phyloP scores from a whole-genome alignment of 2,888 invertebrate genomes.

The Rotaria macrura region DNA sequence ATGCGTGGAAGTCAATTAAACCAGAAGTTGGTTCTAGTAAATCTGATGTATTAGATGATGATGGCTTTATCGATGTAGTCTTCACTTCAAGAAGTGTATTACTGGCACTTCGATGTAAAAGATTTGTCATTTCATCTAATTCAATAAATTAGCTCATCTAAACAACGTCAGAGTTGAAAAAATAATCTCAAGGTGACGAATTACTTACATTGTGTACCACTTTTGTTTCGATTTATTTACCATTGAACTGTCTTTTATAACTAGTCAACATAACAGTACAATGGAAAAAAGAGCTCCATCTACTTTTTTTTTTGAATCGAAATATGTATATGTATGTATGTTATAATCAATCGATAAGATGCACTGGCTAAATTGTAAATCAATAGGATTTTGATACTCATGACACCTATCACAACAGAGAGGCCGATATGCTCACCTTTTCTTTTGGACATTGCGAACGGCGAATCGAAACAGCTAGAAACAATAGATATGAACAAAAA shows the following conservation, averaged over 20 bases:
- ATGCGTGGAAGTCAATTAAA: not conserved
- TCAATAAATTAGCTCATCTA: not conserved
- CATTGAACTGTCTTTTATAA: not conserved
- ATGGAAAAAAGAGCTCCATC: not conserved
- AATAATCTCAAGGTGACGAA: not conserved
- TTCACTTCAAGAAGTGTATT: not conserved
- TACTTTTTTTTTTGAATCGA: not conserved
- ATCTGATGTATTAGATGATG: not conserved
- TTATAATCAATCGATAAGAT: not conserved
- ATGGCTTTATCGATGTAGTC: not conserved
- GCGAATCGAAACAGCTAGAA: too few species aligned
- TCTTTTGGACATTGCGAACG: too few species aligned
- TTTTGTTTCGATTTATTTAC: not conserved
- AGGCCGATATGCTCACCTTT: not conserved
- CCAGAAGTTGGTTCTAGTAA: not conserved
- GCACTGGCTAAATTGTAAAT: not conserved
- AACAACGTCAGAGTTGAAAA: not conserved
- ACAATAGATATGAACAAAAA: too few species aligned
- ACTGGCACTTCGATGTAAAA: not conserved
- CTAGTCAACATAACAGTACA: not conserved
- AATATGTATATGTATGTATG: not conserved
- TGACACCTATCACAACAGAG: not conserved
- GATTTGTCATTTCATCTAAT: not conserved
- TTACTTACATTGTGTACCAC: not conserved
- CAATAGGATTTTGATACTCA: not conserved